Conservation (phyloP, 2,113 vertebrate genomes). For the Glaucidium brasilianum region DNA sequence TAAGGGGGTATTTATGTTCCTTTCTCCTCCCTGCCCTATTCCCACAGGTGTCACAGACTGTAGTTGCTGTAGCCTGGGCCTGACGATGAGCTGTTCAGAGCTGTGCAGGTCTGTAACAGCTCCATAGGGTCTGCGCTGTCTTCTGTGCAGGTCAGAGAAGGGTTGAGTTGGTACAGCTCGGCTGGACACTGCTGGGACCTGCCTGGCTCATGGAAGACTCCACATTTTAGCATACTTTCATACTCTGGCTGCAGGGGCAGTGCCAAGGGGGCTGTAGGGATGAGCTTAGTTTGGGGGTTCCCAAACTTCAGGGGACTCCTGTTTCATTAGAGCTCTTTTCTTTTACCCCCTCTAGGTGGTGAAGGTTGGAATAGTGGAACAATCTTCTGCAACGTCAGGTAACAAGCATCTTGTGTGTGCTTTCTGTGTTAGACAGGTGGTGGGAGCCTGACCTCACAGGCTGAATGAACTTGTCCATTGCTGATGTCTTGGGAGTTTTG, state of each 20-base stretch:
- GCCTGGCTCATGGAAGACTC: neutral
- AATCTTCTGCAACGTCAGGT: constrained; percentile 91
- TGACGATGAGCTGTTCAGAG: neutral
- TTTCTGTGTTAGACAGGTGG: neutral
- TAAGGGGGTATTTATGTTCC: neutral
- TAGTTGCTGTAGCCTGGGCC: neutral
- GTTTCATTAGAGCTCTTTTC: neutral
- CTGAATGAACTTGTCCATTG: neutral
- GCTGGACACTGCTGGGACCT: neutral
- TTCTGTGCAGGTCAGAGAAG: neutral
- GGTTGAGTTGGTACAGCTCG: neutral
- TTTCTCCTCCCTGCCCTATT: neutral
- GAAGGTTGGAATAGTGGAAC: constrained; percentile 95
- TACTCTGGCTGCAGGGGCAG: neutral
- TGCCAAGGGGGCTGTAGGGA: neutral
- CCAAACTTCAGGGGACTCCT: neutral
- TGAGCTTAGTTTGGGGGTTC: neutral
- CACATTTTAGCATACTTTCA: neutral
- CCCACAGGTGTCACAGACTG: neutral
- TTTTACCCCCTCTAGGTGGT: constrained; percentile 81
- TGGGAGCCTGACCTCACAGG: neutral
- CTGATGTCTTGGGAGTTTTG: neutral
- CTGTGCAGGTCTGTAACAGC: neutral
- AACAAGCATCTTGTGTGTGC: neutral
- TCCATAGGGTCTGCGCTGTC: neutral